phyloP scores from a whole-genome alignment of 1,140 invertebrate genomes.

The Lithobius niger region DNA sequence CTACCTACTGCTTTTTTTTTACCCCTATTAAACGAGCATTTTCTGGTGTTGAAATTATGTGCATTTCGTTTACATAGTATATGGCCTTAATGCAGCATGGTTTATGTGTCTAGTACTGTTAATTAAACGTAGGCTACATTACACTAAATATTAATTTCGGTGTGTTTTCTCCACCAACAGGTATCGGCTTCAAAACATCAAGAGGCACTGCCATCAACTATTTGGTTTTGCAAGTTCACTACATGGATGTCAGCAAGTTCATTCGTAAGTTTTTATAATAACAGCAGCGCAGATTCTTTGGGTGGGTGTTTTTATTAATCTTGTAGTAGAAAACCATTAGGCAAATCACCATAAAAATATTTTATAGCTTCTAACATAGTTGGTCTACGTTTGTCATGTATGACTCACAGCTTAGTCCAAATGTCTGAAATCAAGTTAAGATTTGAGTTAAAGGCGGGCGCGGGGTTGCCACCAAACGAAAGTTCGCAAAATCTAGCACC shows the following conservation, averaged over 20 bases:
- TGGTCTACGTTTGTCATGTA: too few species aligned
- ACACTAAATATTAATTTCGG: background rate
- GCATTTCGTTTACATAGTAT: conserved; percentile 42
- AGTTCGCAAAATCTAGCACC: too few species aligned
- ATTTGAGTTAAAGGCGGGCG: too few species aligned
- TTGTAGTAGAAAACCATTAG: too few species aligned
- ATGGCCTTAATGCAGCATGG: background rate
- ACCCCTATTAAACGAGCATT: too few species aligned
- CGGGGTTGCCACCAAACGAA: too few species aligned
- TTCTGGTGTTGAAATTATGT: conserved; percentile 49
- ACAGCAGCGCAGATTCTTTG: too few species aligned
- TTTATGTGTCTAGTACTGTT: background rate
- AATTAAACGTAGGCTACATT: background rate
- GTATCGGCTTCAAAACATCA: conserved; percentile 41
- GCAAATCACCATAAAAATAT: too few species aligned
- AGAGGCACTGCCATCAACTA: conserved; percentile 35
- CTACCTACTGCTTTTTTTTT: too few species aligned
- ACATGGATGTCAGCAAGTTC: conserved; percentile 57
- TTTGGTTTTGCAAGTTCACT: conserved; percentile 80
- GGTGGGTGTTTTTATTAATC: background rate
- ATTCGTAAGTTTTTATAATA: conserved; percentile 36
- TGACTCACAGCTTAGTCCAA: too few species aligned
- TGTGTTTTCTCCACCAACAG: conserved; percentile 21
- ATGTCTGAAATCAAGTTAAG: too few species aligned
- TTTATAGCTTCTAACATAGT: too few species aligned